These are phyloP conservation scores for Nephrotoma flavescens DNA, from an alignment of 2,888 invertebrate genomes.

Conservation along the genomic window DNA sequence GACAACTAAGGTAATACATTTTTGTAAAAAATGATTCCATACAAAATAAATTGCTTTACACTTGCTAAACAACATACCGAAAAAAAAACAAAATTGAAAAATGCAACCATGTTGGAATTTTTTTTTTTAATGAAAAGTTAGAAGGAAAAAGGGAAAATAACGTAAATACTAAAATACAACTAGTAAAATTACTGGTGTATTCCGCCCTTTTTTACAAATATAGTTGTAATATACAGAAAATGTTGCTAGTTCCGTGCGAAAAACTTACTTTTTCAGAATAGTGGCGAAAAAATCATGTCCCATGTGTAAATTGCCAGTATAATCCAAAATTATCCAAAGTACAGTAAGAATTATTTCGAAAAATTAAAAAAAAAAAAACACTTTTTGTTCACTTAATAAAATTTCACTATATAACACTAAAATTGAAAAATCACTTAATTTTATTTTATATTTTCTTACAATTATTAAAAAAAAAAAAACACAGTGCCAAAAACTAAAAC, in stretches of 20 bases:
- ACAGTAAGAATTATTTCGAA: background rate
- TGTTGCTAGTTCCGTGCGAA: background rate
- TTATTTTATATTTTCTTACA: background rate
- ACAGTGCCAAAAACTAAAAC: background rate
- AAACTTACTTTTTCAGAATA: background rate
- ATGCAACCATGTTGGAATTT: background rate
- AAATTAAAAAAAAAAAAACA: background rate
- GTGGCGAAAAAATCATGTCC: background rate
- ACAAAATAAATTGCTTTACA: background rate
- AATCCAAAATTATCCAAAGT: background rate
- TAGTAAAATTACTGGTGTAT: background rate
- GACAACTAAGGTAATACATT: background rate
- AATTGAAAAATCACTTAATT: background rate
- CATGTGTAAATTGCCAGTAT: background rate
- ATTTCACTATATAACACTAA: background rate
- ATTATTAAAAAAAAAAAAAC: background rate
- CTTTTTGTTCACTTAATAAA: background rate
- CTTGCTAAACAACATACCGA: background rate
- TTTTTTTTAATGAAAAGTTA: background rate
- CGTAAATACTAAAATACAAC: background rate
- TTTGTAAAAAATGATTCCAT: background rate
- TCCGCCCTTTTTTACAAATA: background rate
- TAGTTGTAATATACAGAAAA: background rate
- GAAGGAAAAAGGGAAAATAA: background rate
- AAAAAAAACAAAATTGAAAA: background rate